Percentiles rank a stretch among this genome's conserved stretches.
Evolutionary conservation across 1,140 invertebrate species (phyloP).

Genomic region (Microplitis demolitor): DNA sequence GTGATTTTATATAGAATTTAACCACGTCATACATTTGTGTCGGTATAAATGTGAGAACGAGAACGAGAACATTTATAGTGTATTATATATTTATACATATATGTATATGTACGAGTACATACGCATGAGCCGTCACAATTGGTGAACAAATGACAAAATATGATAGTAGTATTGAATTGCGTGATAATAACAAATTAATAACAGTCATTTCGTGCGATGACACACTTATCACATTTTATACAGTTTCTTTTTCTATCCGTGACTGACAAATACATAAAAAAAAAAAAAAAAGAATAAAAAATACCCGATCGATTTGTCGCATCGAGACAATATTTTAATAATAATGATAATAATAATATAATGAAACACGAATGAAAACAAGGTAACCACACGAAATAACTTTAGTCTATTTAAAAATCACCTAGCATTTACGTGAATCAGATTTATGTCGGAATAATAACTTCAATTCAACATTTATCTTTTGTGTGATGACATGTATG

Average conservation of each 20-base stretch:
- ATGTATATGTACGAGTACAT: neutral
- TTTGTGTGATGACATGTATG: too few relatives aligned
- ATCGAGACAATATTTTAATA: neutral
- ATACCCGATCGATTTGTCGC: constrained; percentile 1
- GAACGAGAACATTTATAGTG: constrained; percentile 20
- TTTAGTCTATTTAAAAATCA: constrained; percentile 21
- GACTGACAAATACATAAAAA: constrained; percentile 15
- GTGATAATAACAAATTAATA: constrained; percentile 10
- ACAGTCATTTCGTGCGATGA: constrained; percentile 16
- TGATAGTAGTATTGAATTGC: constrained; percentile 8
- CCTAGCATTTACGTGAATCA: neutral
- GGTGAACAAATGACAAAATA: neutral
- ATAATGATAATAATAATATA: neutral
- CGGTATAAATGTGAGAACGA: constrained; percentile 12
- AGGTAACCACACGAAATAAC: constrained; percentile 34
- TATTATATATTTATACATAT: neutral
- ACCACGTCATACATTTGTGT: constrained; percentile 21
- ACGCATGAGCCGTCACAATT: constrained; percentile 8
- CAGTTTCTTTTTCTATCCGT: constrained; percentile 31
- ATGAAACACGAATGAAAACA: neutral
- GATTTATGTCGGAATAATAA: too few relatives aligned
- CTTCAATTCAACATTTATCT: too few relatives aligned
- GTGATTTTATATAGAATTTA: constrained; percentile 4
- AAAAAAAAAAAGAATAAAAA: neutral
- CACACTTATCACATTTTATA: constrained; percentile 33